A percentile compares a stretch with the other conserved stretches of the same genome.
Conservation (phyloP, 1,140 invertebrate species). For the Chironomus striatipennis region DNA sequence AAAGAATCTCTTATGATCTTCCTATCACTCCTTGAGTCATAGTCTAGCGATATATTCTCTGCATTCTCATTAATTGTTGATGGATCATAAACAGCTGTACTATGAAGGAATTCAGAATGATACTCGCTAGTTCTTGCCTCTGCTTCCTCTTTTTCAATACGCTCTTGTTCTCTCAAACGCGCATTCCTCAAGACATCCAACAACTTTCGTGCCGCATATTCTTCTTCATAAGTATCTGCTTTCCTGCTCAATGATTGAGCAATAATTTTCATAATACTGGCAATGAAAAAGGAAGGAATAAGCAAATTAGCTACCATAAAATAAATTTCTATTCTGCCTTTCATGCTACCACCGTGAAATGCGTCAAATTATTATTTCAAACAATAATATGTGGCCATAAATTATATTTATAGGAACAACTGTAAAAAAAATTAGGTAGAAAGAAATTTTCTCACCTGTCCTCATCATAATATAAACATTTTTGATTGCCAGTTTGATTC, state of each 20-base stretch:
- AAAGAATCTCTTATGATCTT: not conserved
- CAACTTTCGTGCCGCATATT: constrained; percentile 2
- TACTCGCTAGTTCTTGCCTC: not conserved
- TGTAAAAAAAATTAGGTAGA: too few species aligned
- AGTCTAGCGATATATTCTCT: not conserved
- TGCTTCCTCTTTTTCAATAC: not conserved
- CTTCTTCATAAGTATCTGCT: constrained; percentile 4
- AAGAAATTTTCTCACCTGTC: constrained; percentile 11
- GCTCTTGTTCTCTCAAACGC: not conserved
- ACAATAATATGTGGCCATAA: not conserved
- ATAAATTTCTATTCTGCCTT: not conserved
- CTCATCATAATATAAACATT: constrained; percentile 22
- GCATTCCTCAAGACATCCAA: not conserved
- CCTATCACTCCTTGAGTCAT: not conserved
- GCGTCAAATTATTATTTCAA: constrained; percentile 8
- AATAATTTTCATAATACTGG: constrained; percentile 21
- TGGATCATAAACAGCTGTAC: not conserved
- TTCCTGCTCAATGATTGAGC: not conserved
- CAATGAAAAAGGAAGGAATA: not conserved
- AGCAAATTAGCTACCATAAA: not conserved
- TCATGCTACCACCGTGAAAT: not conserved
- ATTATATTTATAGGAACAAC: not conserved
- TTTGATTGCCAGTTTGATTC: not conserved
- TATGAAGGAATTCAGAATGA: not conserved
- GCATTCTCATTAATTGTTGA: not conserved